Percentiles rank a stretch among this genome's conserved stretches.
Evolutionary conservation across 2,113 vertebrate genomes (phyloP).

Genomic region (Pipra filicauda): DNA sequence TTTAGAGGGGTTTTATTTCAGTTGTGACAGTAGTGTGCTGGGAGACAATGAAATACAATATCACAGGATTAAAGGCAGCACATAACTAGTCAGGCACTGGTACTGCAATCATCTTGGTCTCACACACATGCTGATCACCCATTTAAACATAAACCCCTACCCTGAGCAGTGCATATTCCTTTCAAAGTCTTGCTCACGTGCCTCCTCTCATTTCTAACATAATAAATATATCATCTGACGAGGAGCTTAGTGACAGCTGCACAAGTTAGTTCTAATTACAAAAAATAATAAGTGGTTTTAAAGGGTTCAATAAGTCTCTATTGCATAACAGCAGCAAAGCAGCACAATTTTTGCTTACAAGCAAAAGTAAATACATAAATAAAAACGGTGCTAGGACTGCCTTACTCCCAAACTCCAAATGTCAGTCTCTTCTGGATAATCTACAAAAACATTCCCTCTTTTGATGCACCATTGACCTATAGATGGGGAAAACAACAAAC

Average conservation of each 20-base stretch:
- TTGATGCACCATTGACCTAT: background rate
- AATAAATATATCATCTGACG: slow-evolving; percentile 72
- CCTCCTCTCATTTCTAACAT: slow-evolving; percentile 65
- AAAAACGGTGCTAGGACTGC: background rate
- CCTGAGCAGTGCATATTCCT: slow-evolving; percentile 59
- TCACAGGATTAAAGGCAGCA: slow-evolving; percentile 73
- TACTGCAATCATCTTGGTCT: slow-evolving; percentile 61
- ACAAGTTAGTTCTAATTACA: slow-evolving; percentile 47
- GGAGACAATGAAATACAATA: slow-evolving; percentile 77
- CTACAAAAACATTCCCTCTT: background rate
- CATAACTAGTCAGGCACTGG: slow-evolving; percentile 58
- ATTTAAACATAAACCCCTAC: slow-evolving; percentile 71
- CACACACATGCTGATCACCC: slow-evolving; percentile 64
- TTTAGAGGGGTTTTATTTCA: slow-evolving; percentile 72
- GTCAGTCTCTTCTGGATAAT: background rate
- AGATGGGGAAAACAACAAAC: background rate
- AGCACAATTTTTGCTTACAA: slow-evolving; percentile 3
- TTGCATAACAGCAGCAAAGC: slow-evolving; percentile 40
- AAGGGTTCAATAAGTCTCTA: slow-evolving; percentile 54
- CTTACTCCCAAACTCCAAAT: background rate
- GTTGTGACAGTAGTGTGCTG: slow-evolving; percentile 57
- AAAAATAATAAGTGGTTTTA: slow-evolving; percentile 52
- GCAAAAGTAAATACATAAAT: background rate
- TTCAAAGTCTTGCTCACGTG: slow-evolving; percentile 70
- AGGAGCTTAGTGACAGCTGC: slow-evolving; percentile 80